Evolutionary conservation across 1,140 invertebrate species (phyloP).

Genomic region (Liolophura sinensis): DNA sequence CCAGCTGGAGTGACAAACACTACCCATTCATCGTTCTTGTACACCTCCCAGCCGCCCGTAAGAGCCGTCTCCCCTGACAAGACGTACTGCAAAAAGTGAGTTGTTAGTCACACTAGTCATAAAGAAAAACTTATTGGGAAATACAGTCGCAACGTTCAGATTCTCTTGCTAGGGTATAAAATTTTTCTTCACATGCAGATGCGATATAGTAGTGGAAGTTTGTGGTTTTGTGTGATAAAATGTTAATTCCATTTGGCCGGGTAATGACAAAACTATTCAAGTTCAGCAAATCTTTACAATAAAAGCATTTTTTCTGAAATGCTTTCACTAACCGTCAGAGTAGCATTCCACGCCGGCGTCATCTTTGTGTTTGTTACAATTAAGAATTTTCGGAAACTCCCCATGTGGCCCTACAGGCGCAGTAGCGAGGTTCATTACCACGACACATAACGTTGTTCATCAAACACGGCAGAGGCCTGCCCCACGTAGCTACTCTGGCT

Average conservation of each 20-base stretch:
- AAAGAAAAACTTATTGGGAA: too few species aligned
- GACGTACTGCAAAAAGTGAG: slow-evolving; percentile 16
- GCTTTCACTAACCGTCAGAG: slow-evolving; percentile 23
- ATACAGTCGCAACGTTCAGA: too few species aligned
- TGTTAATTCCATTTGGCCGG: too few species aligned
- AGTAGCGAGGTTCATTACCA: slow-evolving; percentile 25
- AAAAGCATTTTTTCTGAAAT: neutral
- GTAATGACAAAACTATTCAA: too few species aligned
- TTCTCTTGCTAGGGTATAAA: too few species aligned
- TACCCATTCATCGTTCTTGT: slow-evolving; percentile 27
- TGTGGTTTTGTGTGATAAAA: too few species aligned
- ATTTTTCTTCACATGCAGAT: too few species aligned
- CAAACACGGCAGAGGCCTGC: slow-evolving; percentile 17
- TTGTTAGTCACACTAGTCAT: neutral
- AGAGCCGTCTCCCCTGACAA: slow-evolving; percentile 21
- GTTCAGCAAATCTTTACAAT: neutral
- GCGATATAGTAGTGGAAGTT: too few species aligned
- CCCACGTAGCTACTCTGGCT: slow-evolving; percentile 22
- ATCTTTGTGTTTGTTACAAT: slow-evolving; percentile 28
- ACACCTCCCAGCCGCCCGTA: slow-evolving; percentile 25
- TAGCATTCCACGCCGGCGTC: slow-evolving; percentile 38
- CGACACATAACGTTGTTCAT: slow-evolving; percentile 37
- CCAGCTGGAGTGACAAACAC: slow-evolving; percentile 28
- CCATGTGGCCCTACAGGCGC: slow-evolving; percentile 32
- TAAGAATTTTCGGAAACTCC: slow-evolving; percentile 24